Evolutionary conservation across 2,113 vertebrate species (phyloP), one percentile per base, ranked within the genome.

Genomic region (Paraplagusia blochii): DNA sequence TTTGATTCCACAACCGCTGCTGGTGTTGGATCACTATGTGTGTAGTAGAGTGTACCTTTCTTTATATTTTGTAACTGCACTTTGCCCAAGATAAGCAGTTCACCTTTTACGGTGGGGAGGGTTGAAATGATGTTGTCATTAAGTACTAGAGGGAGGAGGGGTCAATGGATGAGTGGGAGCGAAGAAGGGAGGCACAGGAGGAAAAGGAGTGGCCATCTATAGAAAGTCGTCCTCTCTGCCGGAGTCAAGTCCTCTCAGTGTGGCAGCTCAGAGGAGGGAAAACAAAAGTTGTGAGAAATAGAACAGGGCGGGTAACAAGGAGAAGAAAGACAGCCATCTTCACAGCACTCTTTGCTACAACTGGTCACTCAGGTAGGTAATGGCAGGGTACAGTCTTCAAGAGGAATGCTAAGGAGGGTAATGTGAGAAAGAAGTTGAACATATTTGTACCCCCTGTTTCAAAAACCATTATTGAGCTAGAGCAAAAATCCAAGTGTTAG

Each of bases 131-230:
- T 72, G 70, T 83, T 88, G 87, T 87, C 84, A 86, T 68, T 83
- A 74, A 77, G 81, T 79, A 71, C 74, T 74, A 75, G 75, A 57
- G 58, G 76, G 63, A 88, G 82, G 77, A 85, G 83, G 79, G 80
- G 77, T 82, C 50, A 58, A 46, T 48, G 29, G 72, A 64, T 63
- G 16, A 77, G 68, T 56, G 68, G 58, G 64, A 69, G 60, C 52
- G 11, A 45, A 55, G 64, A 78, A 71, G 73, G 77, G 82, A 73
- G 74, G 63, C 65, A 63, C 75, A 76, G 79, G 62, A 87, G 88
- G 88, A 87, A 90, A 89, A 89, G 90, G 90, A 86, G 90, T 89
- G 90, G 89, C 88, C 72, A 83, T 80, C 58, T 80, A 72, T 65
- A 82, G 85, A 87, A 87, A 87, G 80, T 72, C 63, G 66, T 53